Evolutionary conservation across 1,140 invertebrate species (phyloP).

Genomic region (Ips typographus): DNA sequence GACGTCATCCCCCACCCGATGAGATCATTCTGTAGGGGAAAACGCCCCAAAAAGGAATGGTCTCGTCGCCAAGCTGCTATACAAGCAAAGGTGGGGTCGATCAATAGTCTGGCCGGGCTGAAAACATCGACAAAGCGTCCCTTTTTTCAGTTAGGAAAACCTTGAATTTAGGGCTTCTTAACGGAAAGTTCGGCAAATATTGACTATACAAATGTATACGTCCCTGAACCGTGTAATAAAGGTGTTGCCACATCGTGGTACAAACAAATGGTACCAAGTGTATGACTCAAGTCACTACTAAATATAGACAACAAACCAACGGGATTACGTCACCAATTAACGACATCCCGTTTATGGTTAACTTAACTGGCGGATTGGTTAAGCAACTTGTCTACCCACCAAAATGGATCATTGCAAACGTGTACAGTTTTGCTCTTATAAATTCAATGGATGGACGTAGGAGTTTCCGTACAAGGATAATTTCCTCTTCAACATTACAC

Average conservation of each 20-base stretch:
- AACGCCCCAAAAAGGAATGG: conserved; percentile 11
- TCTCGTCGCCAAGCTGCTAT: conserved; percentile 18
- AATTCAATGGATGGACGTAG: conserved; percentile 1
- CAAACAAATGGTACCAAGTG: conserved; percentile 5
- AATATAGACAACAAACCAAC: conserved; percentile 33
- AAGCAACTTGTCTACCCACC: conserved; percentile 11
- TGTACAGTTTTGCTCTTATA: neutral
- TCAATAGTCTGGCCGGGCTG: conserved; percentile 8
- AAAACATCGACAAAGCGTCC: neutral
- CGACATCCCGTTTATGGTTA: conserved; percentile 29
- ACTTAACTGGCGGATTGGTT: neutral
- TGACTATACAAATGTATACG: neutral
- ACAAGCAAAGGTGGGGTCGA: conserved; percentile 23
- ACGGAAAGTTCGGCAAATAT: neutral
- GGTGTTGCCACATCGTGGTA: neutral
- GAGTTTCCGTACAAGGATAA: neutral
- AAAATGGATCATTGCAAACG: conserved; percentile 30
- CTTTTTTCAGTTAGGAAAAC: neutral
- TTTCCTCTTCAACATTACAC: neutral
- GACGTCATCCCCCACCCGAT: neutral
- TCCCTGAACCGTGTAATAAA: neutral
- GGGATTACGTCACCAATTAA: conserved; percentile 36
- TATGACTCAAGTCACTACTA: conserved; percentile 33
- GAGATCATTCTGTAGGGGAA: neutral
- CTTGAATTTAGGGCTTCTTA: neutral